Evolutionary conservation across 2,888 invertebrate genomes (phyloP).

Genomic region (Nephrotoma appendiculata): DNA sequence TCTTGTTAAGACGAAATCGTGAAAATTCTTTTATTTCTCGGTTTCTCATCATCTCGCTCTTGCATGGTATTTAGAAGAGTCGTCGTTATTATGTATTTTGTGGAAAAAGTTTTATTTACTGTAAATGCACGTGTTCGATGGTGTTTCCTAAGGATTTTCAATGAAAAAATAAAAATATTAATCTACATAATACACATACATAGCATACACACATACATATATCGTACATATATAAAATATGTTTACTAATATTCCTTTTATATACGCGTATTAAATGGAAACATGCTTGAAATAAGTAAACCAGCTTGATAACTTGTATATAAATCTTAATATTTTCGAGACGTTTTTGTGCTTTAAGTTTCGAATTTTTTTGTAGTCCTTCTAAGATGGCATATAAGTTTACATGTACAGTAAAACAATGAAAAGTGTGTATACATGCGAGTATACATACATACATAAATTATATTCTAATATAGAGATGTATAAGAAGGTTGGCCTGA

Average conservation of each 20-base stretch:
- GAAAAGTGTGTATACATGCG: background rate
- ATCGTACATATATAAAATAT: background rate
- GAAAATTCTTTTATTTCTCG: background rate
- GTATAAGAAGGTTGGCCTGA: background rate
- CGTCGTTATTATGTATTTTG: background rate
- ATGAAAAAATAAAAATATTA: background rate
- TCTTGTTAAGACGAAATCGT: background rate
- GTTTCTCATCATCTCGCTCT: background rate
- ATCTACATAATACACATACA: background rate
- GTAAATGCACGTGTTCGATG: background rate
- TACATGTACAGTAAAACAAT: background rate
- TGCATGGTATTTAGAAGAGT: background rate
- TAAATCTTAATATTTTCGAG: background rate
- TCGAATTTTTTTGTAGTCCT: background rate
- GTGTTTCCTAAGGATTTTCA: background rate
- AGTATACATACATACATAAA: background rate
- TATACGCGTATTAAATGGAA: background rate
- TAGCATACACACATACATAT: too few species aligned
- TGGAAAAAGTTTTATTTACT: background rate
- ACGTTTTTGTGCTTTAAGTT: background rate
- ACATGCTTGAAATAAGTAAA: background rate
- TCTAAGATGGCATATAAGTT: background rate
- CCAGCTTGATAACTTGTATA: background rate
- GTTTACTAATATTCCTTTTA: background rate
- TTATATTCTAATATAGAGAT: background rate